phyloP scores from a whole-genome alignment of 2,888 invertebrate genomes.

The Heliconius erato region DNA sequence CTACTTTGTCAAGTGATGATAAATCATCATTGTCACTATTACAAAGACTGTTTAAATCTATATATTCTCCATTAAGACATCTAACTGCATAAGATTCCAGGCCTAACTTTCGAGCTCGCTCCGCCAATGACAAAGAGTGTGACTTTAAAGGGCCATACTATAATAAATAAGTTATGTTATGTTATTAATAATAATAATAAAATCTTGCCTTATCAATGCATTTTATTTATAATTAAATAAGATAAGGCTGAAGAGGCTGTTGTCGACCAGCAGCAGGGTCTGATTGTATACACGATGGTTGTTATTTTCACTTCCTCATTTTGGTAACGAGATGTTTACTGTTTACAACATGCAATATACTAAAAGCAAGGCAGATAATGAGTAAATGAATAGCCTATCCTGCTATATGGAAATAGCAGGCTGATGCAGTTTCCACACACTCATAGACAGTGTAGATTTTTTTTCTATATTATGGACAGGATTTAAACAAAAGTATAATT shows the following conservation, averaged over 20 bases:
- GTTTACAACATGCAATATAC: not conserved
- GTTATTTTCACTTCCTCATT: not conserved
- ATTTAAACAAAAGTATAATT: not conserved
- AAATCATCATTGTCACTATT: constrained; percentile 75
- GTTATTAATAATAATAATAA: no score
- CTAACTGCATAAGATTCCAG: constrained; percentile 88
- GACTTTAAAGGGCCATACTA: constrained; percentile 94
- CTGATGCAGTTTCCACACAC: not conserved
- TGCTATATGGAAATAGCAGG: not conserved
- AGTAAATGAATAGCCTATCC: not conserved
- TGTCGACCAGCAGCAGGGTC: no score
- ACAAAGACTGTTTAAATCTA: constrained; percentile 68
- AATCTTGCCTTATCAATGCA: no score
- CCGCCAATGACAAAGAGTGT: constrained; percentile 89
- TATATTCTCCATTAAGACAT: constrained; percentile 86
- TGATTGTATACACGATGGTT: not conserved
- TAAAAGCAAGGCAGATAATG: not conserved
- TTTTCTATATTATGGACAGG: no score
- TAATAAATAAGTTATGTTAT: constrained; percentile 65
- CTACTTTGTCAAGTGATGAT: constrained; percentile 86
- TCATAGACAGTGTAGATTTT: no score
- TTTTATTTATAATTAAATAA: no score
- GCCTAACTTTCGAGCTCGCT: constrained; percentile 91
- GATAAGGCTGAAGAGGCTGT: no score
- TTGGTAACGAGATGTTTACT: not conserved